phyloP scores from a whole-genome alignment of 1,140 invertebrate genomes.

The Drosophila nigromelanica region DNA sequence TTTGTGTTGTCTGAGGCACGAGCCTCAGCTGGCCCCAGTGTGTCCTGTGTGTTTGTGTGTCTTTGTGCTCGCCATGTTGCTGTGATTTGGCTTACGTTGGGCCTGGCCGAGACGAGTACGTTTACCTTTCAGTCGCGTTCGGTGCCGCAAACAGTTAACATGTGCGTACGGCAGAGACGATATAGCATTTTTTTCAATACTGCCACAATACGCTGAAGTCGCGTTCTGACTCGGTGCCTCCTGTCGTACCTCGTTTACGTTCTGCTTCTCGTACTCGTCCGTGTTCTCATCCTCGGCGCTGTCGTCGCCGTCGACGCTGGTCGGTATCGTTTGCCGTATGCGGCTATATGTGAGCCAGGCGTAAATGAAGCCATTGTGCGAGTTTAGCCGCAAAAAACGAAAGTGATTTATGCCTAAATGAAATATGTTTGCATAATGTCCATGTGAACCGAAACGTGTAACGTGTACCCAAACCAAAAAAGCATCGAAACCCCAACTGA shows the following conservation, averaged over 20 bases:
- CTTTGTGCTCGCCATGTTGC: slow-evolving; percentile 44
- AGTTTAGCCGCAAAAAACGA: slow-evolving; percentile 71
- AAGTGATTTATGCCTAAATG: slow-evolving; percentile 76
- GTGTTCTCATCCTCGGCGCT: slow-evolving; percentile 20
- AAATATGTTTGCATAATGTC: slow-evolving; percentile 63
- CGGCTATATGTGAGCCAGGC: slow-evolving; percentile 41
- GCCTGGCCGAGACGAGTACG: slow-evolving; percentile 62
- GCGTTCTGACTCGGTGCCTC: slow-evolving; percentile 14
- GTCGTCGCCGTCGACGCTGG: slow-evolving; percentile 26
- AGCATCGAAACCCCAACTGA: neutral
- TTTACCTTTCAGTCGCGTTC: slow-evolving; percentile 84
- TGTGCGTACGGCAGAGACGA: slow-evolving; percentile 59
- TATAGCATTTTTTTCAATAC: slow-evolving; percentile 22
- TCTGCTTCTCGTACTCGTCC: slow-evolving; percentile 2
- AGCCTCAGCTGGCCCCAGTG: slow-evolving; percentile 15
- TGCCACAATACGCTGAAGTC: slow-evolving; percentile 33
- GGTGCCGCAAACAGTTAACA: slow-evolving; percentile 78
- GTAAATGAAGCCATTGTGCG: slow-evolving; percentile 67
- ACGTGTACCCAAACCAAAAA: neutral
- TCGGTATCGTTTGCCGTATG: slow-evolving; percentile 43
- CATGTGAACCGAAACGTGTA: slow-evolving; percentile 42
- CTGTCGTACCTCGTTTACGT: slow-evolving; percentile 26
- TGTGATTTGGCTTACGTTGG: slow-evolving; percentile 71
- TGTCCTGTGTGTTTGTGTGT: slow-evolving; percentile 21
- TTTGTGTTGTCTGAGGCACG: slow-evolving; percentile 70